Conservation (phyloP, 2,888 invertebrate species). For the Chironomus tentans region DNA sequence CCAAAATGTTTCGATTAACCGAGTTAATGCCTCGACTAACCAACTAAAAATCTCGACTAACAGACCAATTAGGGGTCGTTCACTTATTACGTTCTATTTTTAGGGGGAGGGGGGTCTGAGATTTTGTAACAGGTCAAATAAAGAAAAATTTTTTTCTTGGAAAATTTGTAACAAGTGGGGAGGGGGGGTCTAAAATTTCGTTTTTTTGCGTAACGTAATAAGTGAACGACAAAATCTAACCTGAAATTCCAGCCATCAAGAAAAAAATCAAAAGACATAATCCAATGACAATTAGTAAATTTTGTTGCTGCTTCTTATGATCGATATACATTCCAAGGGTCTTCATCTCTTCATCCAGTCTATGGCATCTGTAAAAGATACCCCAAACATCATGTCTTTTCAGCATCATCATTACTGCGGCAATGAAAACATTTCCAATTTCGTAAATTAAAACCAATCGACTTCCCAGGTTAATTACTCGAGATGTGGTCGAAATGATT, state of each 20-base stretch:
- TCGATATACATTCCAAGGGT: background rate
- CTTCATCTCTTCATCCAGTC: background rate
- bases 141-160: too few species aligned
- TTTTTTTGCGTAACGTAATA: too few species aligned
- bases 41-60: too few species aligned
- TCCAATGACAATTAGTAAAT: background rate
- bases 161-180: too few species aligned
- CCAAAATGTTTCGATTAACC: too few species aligned
- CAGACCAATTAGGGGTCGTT: too few species aligned
- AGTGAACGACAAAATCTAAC: too few species aligned
- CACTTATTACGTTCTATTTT: too few species aligned
- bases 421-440: background rate
- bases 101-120: too few species aligned
- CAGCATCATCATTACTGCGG: background rate
- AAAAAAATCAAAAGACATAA: background rate
- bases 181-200: too few species aligned
- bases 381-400: constrained; percentile 3
- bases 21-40: too few species aligned
- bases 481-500: background rate
- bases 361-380: background rate
- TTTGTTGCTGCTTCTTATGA: background rate
- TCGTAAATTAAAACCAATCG: background rate
- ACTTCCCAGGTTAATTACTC: constrained; percentile 3
- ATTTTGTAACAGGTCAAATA: too few species aligned
- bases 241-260: background rate